Percentiles rank a stretch among this genome's conserved stretches.
Conservation (phyloP, 2,797 vertebrate genomes). For the Pelochelys cantorii region DNA sequence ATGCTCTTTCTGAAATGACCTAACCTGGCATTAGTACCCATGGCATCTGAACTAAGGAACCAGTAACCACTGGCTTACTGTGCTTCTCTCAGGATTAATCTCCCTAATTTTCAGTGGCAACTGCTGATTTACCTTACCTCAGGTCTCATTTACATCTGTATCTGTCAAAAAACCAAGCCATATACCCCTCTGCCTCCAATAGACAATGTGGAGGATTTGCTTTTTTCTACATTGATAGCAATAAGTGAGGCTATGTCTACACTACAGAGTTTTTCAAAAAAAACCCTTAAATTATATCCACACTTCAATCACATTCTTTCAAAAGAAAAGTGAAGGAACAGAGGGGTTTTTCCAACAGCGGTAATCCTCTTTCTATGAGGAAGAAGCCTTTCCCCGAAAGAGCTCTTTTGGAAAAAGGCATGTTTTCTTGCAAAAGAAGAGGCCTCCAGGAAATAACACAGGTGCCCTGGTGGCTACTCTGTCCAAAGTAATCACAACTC, state of each 20-base stretch:
- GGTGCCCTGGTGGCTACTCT: no score
- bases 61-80: accelerated
- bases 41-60: neutral
- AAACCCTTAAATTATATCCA: no score
- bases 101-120: accelerated
- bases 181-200: neutral
- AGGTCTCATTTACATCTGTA: neutral
- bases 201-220: neutral
- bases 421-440: no score
- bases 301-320: no score
- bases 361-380: no score
- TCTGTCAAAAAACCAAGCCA: neutral
- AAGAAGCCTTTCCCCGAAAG: no score
- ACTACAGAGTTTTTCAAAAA: no score
- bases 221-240: accelerated
- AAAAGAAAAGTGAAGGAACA: no score
- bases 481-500: no score
- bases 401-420: no score
- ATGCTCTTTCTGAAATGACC: neutral
- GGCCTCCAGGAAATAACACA: no score
- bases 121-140: neutral
- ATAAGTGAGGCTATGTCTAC: neutral
- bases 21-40: accelerated
- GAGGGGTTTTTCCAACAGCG: no score
- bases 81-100: neutral